phyloP scores from a whole-genome alignment of 2,797 vertebrate genomes.

The Psittacula echo region DNA sequence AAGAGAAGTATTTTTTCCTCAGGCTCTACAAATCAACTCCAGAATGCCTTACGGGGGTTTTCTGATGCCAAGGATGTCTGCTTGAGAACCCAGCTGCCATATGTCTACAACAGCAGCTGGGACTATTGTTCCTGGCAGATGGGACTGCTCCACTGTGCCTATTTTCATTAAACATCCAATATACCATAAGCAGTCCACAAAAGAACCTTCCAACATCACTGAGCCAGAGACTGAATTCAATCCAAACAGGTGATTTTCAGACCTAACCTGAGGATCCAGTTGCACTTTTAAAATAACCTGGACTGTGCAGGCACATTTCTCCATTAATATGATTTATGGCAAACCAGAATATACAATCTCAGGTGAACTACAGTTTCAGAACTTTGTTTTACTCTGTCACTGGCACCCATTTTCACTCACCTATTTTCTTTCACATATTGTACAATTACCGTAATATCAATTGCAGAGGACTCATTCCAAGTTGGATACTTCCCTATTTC shows the following conservation, averaged over 20 bases:
- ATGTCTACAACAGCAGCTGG: constrained; percentile 13
- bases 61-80: background rate
- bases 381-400: background rate
- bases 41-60: background rate
- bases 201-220: background rate
- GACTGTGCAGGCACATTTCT: background rate
- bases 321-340: fast-evolving
- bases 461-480: background rate
- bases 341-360: background rate
- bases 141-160: background rate
- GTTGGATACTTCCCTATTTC: background rate
- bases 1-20: background rate
- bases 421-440: background rate
- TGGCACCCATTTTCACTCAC: background rate
- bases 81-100: background rate
- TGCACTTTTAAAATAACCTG: background rate
- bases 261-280: background rate
- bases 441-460: background rate
- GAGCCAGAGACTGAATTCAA: background rate
- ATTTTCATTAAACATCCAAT: background rate
- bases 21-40: background rate
- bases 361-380: fast-evolving
- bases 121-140: background rate
- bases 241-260: fast-evolving
- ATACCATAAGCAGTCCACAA: background rate